Evolutionary conservation across 2,113 vertebrate genomes (phyloP).

Genomic region (Montifringilla adamsi): DNA sequence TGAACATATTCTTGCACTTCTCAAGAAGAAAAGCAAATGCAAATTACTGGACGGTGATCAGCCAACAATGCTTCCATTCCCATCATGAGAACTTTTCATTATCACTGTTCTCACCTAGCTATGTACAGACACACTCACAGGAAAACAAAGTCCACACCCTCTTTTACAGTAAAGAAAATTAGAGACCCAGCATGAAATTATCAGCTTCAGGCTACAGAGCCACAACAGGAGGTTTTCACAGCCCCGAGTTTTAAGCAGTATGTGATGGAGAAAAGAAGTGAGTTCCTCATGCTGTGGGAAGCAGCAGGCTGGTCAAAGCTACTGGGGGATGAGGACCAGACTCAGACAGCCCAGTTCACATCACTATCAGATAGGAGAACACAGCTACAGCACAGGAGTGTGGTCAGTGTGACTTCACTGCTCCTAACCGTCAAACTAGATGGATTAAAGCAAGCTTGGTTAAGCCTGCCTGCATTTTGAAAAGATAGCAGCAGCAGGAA

Average conservation of each 20-base stretch:
- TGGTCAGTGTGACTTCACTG: background rate
- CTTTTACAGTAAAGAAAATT: background rate
- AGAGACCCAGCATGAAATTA: background rate
- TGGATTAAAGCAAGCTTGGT: background rate
- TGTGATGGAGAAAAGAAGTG: background rate
- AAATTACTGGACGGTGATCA: background rate
- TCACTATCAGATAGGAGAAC: background rate
- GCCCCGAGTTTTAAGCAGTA: background rate
- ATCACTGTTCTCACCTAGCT: background rate
- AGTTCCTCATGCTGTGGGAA: background rate
- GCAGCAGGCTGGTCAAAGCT: background rate
- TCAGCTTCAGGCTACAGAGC: background rate
- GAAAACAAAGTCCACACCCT: background rate
- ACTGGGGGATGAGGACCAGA: background rate
- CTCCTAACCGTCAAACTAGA: background rate
- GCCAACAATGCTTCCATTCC: background rate
- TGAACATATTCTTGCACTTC: background rate
- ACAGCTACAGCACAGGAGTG: background rate
- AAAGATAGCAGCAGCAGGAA: background rate
- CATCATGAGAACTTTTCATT: background rate
- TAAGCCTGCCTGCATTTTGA: background rate
- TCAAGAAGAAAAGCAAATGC: background rate
- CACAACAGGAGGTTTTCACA: background rate
- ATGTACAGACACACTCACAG: background rate
- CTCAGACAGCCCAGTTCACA: background rate